These are phyloP conservation scores for Podarcis cretensis DNA, from an alignment of 2,113 vertebrate species.

Conservation along the genomic window DNA sequence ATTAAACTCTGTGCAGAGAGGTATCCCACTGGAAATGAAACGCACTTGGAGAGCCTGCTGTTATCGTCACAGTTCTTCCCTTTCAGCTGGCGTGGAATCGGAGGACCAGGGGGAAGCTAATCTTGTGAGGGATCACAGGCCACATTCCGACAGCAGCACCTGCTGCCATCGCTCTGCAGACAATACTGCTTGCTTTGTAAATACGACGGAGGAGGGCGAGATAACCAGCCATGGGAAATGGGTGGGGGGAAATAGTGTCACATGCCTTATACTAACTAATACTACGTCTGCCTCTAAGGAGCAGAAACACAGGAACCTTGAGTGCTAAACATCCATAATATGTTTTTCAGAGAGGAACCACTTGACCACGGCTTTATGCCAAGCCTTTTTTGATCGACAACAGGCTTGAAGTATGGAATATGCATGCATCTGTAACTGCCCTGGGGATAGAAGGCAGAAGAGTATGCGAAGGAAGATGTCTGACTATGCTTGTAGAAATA, in stretches of 20 bases:
- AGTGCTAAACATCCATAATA: neutral
- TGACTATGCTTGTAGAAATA: neutral
- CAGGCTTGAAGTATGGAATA: neutral
- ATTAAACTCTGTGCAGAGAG: constrained; percentile 21
- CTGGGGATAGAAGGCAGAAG: neutral
- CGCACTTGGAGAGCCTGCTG: neutral
- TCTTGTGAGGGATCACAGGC: constrained; percentile 63
- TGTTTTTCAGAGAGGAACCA: neutral
- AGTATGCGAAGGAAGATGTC: neutral
- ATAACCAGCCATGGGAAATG: constrained; percentile 30
- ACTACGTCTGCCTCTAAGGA: neutral
- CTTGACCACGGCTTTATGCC: neutral
- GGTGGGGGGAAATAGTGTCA: neutral
- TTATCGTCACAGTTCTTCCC: constrained; percentile 72
- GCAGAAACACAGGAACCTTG: neutral
- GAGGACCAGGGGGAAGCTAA: constrained; percentile 51
- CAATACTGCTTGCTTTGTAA: constrained; percentile 58
- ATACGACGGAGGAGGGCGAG: constrained; percentile 29
- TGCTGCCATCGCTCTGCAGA: constrained; percentile 82
- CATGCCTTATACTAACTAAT: neutral
- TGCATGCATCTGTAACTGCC: neutral
- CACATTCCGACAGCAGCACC: constrained; percentile 75
- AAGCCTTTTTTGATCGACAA: neutral
- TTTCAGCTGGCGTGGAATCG: constrained; percentile 75
- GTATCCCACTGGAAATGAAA: constrained; percentile 49